Evolutionary conservation across 2,113 vertebrate species (phyloP).

Genomic region (Canis aureus): DNA sequence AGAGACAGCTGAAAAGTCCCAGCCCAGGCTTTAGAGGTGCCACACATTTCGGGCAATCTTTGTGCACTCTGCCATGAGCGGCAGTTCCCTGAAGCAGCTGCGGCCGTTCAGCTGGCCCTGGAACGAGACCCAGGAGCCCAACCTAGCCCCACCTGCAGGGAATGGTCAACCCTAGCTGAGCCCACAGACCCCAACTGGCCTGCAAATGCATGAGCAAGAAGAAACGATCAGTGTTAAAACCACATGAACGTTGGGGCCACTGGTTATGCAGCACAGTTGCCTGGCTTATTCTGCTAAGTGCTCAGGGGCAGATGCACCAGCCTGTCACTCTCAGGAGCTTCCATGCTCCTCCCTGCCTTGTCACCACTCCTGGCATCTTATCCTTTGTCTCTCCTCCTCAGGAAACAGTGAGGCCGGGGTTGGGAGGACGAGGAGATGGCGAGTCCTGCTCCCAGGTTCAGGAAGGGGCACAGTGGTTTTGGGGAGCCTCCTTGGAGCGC

Average conservation of each 20-base stretch:
- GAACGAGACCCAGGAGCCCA: no score
- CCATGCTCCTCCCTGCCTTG: no score
- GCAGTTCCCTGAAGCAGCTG: accelerated
- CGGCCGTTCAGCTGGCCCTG: accelerated
- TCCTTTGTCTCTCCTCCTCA: not conserved
- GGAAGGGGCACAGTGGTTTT: not conserved
- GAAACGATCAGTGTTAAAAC: accelerated
- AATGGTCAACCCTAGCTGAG: not conserved
- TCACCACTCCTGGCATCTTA: no score
- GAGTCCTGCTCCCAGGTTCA: not conserved
- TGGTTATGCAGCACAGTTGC: accelerated
- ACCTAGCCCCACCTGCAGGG: accelerated
- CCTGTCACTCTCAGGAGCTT: no score
- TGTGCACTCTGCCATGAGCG: accelerated
- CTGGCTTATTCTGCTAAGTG: no score
- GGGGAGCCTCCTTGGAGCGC: slow-evolving; percentile 52
- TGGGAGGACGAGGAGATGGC: no score
- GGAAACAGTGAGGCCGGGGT: not conserved
- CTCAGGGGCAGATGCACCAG: not conserved
- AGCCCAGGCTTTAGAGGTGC: accelerated
- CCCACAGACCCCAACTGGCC: accelerated
- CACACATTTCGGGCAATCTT: accelerated
- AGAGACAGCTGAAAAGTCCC: accelerated
- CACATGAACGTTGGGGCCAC: accelerated
- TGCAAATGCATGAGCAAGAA: not conserved